A percentile compares a stretch with the other conserved stretches of the same genome.
Evolutionary conservation across 2,797 vertebrate species (phyloP).

Genomic region (Lemur catta): DNA sequence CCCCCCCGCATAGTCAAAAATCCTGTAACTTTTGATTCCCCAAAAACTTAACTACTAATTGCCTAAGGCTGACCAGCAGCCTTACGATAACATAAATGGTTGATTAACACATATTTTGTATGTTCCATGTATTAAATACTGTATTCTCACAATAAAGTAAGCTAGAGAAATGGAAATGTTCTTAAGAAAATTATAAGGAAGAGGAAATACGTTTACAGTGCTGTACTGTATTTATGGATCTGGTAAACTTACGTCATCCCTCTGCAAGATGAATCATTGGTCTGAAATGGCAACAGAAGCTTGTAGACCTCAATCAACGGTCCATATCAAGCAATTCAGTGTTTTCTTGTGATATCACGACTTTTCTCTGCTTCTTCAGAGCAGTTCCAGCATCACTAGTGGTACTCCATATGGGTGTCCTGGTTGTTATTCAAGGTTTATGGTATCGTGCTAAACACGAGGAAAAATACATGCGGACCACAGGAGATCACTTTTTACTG

Average conservation of each 20-base stretch:
- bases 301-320: background rate
- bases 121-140: background rate
- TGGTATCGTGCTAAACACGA: background rate
- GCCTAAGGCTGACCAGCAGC: background rate
- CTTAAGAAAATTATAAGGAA: background rate
- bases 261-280: background rate
- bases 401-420: background rate
- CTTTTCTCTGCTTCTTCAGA: background rate
- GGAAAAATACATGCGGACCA: background rate
- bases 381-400: background rate
- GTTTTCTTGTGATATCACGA: background rate
- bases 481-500: background rate
- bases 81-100: background rate
- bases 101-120: background rate
- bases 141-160: background rate
- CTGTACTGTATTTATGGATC: background rate
- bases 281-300: background rate
- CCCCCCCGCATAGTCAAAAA: background rate
- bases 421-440: background rate
- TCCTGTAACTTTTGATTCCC: background rate
- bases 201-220: background rate
- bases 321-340: background rate
- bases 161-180: background rate
- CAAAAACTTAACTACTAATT: background rate
- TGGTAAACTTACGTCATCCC: background rate